Percentiles rank a stretch among this genome's conserved stretches.
Evolutionary conservation across 2,888 invertebrate species (phyloP).

Genomic region (Mythimna albipuncta): DNA sequence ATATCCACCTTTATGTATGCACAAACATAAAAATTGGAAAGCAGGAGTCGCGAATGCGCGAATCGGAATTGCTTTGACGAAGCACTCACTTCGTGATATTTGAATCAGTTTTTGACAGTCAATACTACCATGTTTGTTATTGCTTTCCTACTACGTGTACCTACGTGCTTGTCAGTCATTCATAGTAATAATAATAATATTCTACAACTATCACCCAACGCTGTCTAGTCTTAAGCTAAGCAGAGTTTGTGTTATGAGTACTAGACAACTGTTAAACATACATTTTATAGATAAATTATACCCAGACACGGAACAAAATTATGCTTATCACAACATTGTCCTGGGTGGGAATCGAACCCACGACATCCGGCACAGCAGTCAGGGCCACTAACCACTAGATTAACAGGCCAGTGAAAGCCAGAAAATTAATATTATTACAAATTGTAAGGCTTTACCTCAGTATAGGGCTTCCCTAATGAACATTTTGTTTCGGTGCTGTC

Average conservation of each 20-base stretch:
- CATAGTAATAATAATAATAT: too few relatives aligned
- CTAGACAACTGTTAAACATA: too few relatives aligned
- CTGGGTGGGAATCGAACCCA: too few relatives aligned
- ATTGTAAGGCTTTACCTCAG: conserved; percentile 1
- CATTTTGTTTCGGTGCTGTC: background rate
- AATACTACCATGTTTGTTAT: background rate
- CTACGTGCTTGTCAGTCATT: background rate
- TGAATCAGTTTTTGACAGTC: conserved; percentile 6
- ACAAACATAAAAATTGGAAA: background rate
- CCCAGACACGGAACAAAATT: too few relatives aligned
- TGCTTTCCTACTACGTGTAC: background rate
- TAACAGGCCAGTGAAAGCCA: background rate
- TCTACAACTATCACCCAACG: too few relatives aligned
- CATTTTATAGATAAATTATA: too few relatives aligned
- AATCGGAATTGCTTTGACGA: conserved; percentile 2
- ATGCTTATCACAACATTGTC: too few relatives aligned
- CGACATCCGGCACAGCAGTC: too few relatives aligned
- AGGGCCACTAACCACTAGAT: too few relatives aligned
- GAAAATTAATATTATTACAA: background rate
- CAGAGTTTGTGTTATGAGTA: too few relatives aligned
- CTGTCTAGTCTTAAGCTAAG: too few relatives aligned
- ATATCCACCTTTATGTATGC: background rate
- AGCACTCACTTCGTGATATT: background rate
- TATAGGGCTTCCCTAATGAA: conserved; percentile 21
- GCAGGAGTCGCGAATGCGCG: background rate